Conservation (phyloP, 2,797 vertebrate genomes). For the Stomatorhinus walkeri region DNA sequence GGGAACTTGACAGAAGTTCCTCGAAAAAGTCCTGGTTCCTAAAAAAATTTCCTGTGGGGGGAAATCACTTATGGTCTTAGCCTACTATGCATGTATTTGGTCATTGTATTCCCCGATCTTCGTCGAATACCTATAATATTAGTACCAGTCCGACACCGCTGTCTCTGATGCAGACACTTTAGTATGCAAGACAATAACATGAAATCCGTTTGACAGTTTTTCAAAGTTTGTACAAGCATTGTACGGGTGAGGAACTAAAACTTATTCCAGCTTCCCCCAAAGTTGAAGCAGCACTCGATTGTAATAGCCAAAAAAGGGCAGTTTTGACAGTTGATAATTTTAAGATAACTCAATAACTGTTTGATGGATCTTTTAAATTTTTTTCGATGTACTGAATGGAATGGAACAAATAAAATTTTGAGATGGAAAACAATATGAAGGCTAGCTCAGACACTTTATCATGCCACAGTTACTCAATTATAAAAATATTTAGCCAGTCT, state of each 20-base stretch:
- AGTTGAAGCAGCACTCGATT: background rate
- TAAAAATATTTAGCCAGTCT: background rate
- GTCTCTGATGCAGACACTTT: background rate
- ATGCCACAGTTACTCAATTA: background rate
- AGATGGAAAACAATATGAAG: background rate
- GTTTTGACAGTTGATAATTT: background rate
- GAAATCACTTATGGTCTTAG: background rate
- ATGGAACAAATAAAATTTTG: background rate
- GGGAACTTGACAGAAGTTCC: background rate
- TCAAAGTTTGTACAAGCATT: background rate
- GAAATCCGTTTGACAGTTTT: background rate
- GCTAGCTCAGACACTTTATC: background rate
- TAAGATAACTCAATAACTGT: background rate
- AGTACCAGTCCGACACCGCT: background rate
- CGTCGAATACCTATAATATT: background rate
- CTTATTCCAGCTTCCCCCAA: background rate
- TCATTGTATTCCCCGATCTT: background rate
- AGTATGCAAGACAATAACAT: background rate
- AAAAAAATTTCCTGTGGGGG: background rate
- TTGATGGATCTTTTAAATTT: background rate
- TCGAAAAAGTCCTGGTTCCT: background rate
- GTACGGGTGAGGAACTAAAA: background rate
- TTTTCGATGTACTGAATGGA: background rate
- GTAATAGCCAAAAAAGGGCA: background rate
- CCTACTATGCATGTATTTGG: background rate